These are phyloP conservation scores for Phalacrocorax pelagicus DNA, from an alignment of 2,113 vertebrate species.

Conservation along the genomic window DNA sequence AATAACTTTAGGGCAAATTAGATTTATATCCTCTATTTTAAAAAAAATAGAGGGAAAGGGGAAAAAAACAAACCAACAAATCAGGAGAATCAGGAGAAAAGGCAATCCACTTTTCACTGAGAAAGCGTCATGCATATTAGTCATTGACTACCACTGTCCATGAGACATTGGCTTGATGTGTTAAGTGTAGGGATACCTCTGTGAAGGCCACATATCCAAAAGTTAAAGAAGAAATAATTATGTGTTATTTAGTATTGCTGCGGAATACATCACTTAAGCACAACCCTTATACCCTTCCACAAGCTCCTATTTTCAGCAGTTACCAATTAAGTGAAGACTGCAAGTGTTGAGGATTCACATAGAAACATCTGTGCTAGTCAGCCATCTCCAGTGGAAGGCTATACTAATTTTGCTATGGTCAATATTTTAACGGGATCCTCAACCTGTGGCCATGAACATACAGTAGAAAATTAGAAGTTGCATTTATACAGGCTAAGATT, in stretches of 20 bases:
- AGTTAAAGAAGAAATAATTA: background rate
- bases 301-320: background rate
- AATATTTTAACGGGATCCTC: background rate
- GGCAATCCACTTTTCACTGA: background rate
- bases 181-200: background rate
- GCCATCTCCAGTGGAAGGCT: background rate
- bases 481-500: background rate
- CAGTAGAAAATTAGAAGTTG: background rate
- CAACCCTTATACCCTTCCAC: background rate
- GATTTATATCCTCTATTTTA: background rate
- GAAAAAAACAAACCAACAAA: background rate
- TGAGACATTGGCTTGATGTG: fast-evolving
- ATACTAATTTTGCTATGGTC: background rate
- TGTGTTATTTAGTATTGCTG: background rate
- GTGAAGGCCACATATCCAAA: background rate
- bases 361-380: background rate
- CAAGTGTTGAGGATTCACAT: background rate
- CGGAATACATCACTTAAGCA: background rate
- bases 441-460: background rate
- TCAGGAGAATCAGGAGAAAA: background rate
- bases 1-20: background rate
- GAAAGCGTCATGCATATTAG: background rate
- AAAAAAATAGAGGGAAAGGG: background rate
- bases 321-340: background rate
- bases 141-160: background rate